A percentile compares a stretch with the other conserved stretches of the same genome.
Evolutionary conservation across 2,113 vertebrate species (phyloP).

Genomic region (Notiomystis cincta): DNA sequence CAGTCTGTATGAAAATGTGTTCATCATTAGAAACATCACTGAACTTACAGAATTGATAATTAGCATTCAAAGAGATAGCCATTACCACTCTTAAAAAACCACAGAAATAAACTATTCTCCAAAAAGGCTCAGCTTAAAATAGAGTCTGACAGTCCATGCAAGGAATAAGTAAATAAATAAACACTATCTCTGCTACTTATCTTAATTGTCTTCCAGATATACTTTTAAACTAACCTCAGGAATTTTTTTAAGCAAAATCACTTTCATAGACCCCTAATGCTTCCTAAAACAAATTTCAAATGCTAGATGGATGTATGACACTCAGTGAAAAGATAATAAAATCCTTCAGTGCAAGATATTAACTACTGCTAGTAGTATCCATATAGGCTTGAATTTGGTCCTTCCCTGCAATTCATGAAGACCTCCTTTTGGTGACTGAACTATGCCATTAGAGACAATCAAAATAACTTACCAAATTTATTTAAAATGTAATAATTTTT

Average conservation of each 20-base stretch:
- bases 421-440: background rate
- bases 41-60: background rate
- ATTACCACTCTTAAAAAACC: background rate
- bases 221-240: background rate
- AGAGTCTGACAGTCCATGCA: background rate
- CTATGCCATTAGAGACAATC: background rate
- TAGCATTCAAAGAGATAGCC: background rate
- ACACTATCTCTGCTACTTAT: background rate
- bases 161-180: background rate
- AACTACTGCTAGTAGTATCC: background rate
- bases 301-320: background rate
- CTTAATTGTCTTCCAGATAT: background rate
- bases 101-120: background rate
- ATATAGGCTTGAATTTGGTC: background rate
- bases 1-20: background rate
- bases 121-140: background rate
- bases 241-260: background rate
- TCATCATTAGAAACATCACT: background rate
- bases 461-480: background rate
- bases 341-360: background rate
- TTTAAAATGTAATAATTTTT: background rate
- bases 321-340: background rate
- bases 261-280: accelerated
- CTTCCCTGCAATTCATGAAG: background rate
- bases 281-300: background rate